A percentile compares a stretch with the other conserved stretches of the same genome.
These are phyloP conservation scores for Gastracanthus pulcherrimus DNA, from an alignment of 2,888 invertebrate genomes.

Conservation along the genomic window DNA sequence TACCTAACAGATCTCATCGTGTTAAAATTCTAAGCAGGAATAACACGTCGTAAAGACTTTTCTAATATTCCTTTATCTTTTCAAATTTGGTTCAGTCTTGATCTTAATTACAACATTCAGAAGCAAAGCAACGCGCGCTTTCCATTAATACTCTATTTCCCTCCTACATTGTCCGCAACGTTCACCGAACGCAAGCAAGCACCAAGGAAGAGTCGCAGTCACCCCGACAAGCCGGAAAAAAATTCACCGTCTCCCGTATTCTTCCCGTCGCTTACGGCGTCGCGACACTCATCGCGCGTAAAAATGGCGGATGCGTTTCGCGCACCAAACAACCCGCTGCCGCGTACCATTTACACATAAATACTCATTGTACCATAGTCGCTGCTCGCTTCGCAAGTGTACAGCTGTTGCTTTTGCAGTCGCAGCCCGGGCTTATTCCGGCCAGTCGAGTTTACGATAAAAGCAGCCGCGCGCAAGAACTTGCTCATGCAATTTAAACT, in stretches of 20 bases:
- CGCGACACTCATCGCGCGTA: not conserved
- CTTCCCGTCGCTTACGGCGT: not conserved
- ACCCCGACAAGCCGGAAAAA: not conserved
- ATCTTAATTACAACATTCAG: too few species aligned
- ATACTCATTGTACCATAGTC: constrained; percentile 27
- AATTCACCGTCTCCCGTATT: not conserved
- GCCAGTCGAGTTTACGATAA: constrained; percentile 49
- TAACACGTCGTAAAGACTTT: too few species aligned
- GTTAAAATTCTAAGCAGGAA: too few species aligned
- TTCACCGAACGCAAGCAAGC: not conserved
- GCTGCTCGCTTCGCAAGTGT: constrained; percentile 12
- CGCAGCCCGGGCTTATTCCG: constrained; percentile 30
- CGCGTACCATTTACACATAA: constrained; percentile 28
- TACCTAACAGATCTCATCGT: too few species aligned
- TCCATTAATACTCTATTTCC: too few species aligned
- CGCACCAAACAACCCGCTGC: not conserved
- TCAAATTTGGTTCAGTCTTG: too few species aligned
- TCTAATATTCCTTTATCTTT: too few species aligned
- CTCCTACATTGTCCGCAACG: not conserved
- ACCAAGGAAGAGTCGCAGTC: not conserved
- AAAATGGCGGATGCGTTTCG: constrained; percentile 33
- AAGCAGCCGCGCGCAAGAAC: constrained; percentile 37
- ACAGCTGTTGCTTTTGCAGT: not conserved
- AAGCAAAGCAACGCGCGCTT: too few species aligned
- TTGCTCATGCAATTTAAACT: constrained; percentile 54